Evolutionary conservation across 2,797 vertebrate species (phyloP), one percentile per base, ranked within the genome.

Genomic region (Hylomyscus alleni): DNA sequence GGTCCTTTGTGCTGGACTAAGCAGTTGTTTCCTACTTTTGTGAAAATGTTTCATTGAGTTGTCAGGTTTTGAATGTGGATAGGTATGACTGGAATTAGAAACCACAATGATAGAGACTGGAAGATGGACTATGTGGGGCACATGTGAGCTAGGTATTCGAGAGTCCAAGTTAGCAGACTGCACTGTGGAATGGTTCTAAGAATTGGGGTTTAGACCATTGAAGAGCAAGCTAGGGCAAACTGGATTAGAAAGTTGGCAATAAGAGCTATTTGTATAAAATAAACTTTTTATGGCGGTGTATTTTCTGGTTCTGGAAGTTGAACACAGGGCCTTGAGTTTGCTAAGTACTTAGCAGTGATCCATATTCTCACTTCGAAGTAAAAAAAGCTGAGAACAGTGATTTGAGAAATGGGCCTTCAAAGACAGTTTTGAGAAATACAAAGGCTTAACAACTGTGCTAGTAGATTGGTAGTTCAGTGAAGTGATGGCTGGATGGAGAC

Each of bases 371-470:
- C 40, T 65, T 88, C 81, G 92, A n/a, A 93, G 17, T 73, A 40
- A 67, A 95, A 93, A 73, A 94, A 93, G 20, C 14, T 34, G 80
- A 96, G 76, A n/a, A 83, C 54, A 1, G 65, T 13, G 82, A 12
- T 93, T 90, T 76, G 69, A 85, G 75, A 89, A 94, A 76, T 83
- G 76, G 40, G 34, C 19, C 65, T 78, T 86, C 62, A 50, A 73
- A 85, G 65, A 90, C 90, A 88, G 47, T 15, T 58, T 89, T 88
- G 62, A 91, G 75, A 93, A 93, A 14, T 62, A 47, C 40, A 76
- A 62, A 82, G 75, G 50, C 40, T 90, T 90, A 94, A 50, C 5
- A 52, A 1, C 5, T 31, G 56, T 89, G 22, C 34, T 58, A 8
- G 26, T 90, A 56, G 13, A 10, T 80, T 67, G 65, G 19, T 67